These are phyloP conservation scores for Upupa epops DNA, from an alignment of 2,113 vertebrate genomes.

Conservation along the genomic window DNA sequence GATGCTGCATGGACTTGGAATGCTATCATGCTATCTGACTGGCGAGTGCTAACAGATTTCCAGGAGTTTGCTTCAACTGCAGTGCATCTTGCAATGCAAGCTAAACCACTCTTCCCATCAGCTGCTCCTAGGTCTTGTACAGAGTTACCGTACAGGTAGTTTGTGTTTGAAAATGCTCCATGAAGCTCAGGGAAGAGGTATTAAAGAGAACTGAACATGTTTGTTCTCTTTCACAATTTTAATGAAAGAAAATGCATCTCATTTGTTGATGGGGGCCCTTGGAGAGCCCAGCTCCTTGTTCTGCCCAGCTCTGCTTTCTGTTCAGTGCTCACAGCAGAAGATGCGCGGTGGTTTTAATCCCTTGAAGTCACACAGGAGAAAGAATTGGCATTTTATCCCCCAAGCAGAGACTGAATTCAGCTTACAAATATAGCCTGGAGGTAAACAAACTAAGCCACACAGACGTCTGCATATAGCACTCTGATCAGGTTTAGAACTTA, in stretches of 20 bases:
- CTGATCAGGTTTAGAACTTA: not conserved
- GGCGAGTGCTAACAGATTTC: not conserved
- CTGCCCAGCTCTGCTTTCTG: not conserved
- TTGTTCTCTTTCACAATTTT: conserved; percentile 11
- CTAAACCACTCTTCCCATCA: not conserved
- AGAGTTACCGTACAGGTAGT: not conserved
- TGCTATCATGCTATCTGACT: not conserved
- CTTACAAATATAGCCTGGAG: not conserved
- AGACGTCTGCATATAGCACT: not conserved
- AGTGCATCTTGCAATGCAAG: not conserved
- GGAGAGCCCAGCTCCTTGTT: not conserved
- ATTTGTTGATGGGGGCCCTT: not conserved
- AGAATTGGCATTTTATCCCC: not conserved
- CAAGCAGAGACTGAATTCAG: not conserved
- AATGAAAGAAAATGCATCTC: conserved; percentile 28
- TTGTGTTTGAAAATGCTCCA: not conserved
- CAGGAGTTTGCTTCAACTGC: not conserved
- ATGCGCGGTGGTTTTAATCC: not conserved
- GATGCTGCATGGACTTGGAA: not conserved
- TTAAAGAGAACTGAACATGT: not conserved
- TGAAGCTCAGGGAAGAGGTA: not conserved
- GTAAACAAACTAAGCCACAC: not conserved
- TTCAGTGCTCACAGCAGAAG: not conserved
- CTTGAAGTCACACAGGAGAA: not conserved
- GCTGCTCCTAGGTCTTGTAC: not conserved